Conservation (phyloP, 2,888 invertebrate genomes). For the Stenurella melanura region DNA sequence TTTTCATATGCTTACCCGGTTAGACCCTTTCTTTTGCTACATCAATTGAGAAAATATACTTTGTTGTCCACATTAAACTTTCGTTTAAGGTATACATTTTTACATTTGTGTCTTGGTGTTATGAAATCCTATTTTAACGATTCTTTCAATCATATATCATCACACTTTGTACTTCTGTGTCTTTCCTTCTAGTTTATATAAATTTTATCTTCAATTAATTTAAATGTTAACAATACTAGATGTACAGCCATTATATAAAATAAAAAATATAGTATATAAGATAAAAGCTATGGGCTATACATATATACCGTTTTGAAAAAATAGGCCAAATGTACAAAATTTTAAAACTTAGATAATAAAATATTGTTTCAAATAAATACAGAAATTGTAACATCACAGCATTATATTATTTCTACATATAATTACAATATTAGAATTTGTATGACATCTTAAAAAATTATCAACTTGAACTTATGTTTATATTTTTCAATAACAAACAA, state of each 20-base stretch:
- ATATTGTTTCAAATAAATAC: conserved; percentile 69
- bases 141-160: conserved; percentile 55
- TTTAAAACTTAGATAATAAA: conserved; percentile 47
- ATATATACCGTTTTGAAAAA: conserved; percentile 44
- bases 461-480: conserved; percentile 41
- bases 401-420: conserved; percentile 60
- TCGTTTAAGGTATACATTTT: conserved; percentile 22
- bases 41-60: conserved; percentile 17
- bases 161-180: conserved; percentile 54
- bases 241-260: conserved; percentile 35
- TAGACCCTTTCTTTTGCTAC: conserved; percentile 26
- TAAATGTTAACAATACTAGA: conserved; percentile 33
- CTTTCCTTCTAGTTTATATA: conserved; percentile 35
- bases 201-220: conserved; percentile 52
- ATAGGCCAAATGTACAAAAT: conserved; percentile 56
- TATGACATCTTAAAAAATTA: conserved; percentile 41
- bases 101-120: conserved; percentile 57
- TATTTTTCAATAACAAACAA: conserved; percentile 42
- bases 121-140: conserved; percentile 58
- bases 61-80: neutral
- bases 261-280: conserved; percentile 33
- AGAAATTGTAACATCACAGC: conserved; percentile 70
- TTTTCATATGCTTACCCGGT: too few species aligned
- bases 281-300: conserved; percentile 32
- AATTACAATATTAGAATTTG: conserved; percentile 50